These are phyloP conservation scores for Coecobrya sp. DNA, from an alignment of 2,888 invertebrate species.

Conservation along the genomic window DNA sequence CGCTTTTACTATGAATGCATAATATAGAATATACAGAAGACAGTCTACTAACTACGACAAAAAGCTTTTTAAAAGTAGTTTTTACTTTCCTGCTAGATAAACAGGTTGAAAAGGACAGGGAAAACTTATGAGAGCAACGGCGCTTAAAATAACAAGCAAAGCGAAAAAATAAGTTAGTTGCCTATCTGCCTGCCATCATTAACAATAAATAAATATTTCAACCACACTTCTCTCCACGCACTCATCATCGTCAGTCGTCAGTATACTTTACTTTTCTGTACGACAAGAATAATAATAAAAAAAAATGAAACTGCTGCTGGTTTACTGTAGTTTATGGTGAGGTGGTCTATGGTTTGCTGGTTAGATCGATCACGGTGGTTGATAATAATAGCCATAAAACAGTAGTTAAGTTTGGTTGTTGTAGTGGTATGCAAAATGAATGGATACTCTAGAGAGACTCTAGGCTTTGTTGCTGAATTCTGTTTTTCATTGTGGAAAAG, in stretches of 20 bases:
- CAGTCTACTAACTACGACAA: not conserved
- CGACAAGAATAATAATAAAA: not conserved
- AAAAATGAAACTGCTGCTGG: slow-evolving; percentile 6
- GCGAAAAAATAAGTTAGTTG: not conserved
- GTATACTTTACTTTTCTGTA: too few relatives aligned
- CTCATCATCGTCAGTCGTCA: not conserved
- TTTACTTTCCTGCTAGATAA: not conserved
- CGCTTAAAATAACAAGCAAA: not conserved
- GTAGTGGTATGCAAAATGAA: not conserved
- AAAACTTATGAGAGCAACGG: not conserved
- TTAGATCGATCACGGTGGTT: not conserved
- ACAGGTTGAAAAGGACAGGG: not conserved
- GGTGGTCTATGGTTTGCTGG: slow-evolving; percentile 20
- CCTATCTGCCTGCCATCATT: slow-evolving; percentile 2
- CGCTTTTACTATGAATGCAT: not conserved
- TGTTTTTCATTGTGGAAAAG: not conserved
- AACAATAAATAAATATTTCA: not conserved
- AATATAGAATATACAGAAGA: not conserved
- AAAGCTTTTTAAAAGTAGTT: not conserved
- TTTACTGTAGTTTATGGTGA: not conserved
- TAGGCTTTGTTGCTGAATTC: not conserved
- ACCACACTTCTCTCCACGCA: slow-evolving; percentile 3
- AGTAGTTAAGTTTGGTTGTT: not conserved
- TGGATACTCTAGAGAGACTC: too few relatives aligned
- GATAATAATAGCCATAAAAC: not conserved